Percentiles rank a stretch among this genome's conserved stretches.
Evolutionary conservation across 2,888 invertebrate genomes (phyloP).

Genomic region (Dasypolia templi): DNA sequence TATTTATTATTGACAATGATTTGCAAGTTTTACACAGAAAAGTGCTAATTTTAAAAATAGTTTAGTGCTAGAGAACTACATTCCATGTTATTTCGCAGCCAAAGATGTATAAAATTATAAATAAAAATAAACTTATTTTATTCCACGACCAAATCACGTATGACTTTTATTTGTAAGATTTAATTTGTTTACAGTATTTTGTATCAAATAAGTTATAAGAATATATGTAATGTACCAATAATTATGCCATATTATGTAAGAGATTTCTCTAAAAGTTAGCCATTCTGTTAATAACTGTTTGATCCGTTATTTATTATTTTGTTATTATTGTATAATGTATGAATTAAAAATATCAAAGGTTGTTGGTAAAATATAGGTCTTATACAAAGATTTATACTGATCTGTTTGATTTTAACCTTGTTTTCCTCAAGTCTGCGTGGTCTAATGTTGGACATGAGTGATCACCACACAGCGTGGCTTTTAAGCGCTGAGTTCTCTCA

Average conservation of each 20-base stretch:
- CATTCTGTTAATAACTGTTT: constrained; percentile 59
- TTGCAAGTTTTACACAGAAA: constrained; percentile 14
- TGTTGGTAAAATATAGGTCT: constrained; percentile 58
- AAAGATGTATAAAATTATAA: constrained; percentile 63
- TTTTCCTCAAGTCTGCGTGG: not conserved
- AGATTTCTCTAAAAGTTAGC: constrained; percentile 55
- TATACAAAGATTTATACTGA: constrained; percentile 22
- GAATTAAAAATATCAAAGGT: constrained; percentile 53
- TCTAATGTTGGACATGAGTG: not conserved
- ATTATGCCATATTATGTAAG: constrained; percentile 72
- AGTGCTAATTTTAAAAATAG: constrained; percentile 19
- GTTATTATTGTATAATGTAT: constrained; percentile 53
- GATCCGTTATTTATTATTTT: constrained; percentile 63
- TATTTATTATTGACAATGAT: constrained; percentile 1
- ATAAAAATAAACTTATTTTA: constrained; percentile 33
- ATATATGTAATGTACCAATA: constrained; percentile 62
- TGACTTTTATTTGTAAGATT: constrained; percentile 42
- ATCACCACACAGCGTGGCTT: not conserved
- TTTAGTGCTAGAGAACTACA: constrained; percentile 53
- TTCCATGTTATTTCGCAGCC: constrained; percentile 59
- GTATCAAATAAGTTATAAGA: constrained; percentile 39
- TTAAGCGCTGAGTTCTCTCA: not conserved
- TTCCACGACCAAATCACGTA: constrained; percentile 52
- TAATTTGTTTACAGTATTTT: constrained; percentile 68
- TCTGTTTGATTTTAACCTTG: constrained; percentile 48